Evolutionary conservation across 1,140 invertebrate genomes (phyloP), one percentile per base, ranked within the genome.

Genomic region (Drosophila triauraria): DNA sequence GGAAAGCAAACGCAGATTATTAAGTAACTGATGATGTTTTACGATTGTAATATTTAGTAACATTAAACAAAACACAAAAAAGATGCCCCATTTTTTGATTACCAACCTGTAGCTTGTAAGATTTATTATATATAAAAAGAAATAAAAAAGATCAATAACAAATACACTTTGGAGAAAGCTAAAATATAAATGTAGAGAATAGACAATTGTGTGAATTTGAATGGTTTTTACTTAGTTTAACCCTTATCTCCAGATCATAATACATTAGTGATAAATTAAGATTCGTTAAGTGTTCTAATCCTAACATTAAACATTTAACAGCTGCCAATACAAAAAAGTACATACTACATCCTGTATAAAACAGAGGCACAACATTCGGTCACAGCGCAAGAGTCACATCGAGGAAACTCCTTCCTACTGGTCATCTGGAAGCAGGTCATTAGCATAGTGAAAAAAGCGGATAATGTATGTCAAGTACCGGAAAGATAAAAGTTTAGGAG

Each of bases 401-500:
- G 10, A 15, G 12, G 9, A 53, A 46, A 50, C 53, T 46, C 12
- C 30, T 43, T 51, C 15, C 48, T 59, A 75, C 42, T 75, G 51
- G 48, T 75, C 81, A 75, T 84, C 82, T 86, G 47, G 8, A 69
- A 47, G 25, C 17, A 20, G 4, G 20, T 54, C 44, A 40, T 54
- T 23, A 65, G 47, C 32, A 43, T 35, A 12, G 20, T n/a, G 56
- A 23, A 35, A 12, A 17, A 15, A 2, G 5, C 8, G 9, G 10
- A 62, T 17, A 13, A 23, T 17, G 6, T 13, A 15, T 25, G 44
- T 42, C 56, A 79, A 80, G 30, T 70, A 92, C 91, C 88, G 90
- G 93, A 92, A 35, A 95, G 82, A 78, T 93, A 95, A 77, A 85
- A 93, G 63, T 93, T 94, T 48, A 95, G 75, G 0, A 94, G 58